Percentiles rank a stretch among this genome's conserved stretches.
Conservation (phyloP, 2,113 vertebrate genomes). For the Patagioenas fasciata region DNA sequence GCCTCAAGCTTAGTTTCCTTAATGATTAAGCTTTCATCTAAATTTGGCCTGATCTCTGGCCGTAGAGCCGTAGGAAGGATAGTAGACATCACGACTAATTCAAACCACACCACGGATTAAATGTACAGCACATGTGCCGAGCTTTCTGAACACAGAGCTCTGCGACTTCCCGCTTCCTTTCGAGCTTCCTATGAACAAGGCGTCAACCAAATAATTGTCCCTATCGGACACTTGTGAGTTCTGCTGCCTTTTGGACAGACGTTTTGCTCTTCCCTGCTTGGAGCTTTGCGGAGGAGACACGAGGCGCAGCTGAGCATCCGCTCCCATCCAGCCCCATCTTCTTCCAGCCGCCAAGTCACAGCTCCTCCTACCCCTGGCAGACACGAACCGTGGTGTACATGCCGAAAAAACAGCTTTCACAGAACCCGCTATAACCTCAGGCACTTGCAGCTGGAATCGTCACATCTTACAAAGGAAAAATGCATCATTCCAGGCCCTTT, state of each 20-base stretch:
- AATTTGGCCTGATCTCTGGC: not conserved
- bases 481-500: not conserved
- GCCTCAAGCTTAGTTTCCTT: not conserved
- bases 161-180: not conserved
- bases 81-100: not conserved
- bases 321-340: not conserved
- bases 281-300: not conserved
- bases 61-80: not conserved
- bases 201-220: not conserved
- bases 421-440: not conserved
- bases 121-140: not conserved
- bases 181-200: not conserved
- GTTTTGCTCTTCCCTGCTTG: not conserved
- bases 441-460: not conserved
- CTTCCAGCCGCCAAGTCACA: not conserved
- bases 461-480: not conserved
- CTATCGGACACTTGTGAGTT: not conserved
- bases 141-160: not conserved
- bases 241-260: not conserved
- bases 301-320: not conserved
- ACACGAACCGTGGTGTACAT: not conserved
- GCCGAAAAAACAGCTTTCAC: not conserved
- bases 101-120: not conserved
- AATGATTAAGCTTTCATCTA: conserved; percentile 4
- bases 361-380: not conserved